These are phyloP conservation scores for Microplitis deprimator DNA, from an alignment of 2,888 invertebrate species.

Conservation along the genomic window DNA sequence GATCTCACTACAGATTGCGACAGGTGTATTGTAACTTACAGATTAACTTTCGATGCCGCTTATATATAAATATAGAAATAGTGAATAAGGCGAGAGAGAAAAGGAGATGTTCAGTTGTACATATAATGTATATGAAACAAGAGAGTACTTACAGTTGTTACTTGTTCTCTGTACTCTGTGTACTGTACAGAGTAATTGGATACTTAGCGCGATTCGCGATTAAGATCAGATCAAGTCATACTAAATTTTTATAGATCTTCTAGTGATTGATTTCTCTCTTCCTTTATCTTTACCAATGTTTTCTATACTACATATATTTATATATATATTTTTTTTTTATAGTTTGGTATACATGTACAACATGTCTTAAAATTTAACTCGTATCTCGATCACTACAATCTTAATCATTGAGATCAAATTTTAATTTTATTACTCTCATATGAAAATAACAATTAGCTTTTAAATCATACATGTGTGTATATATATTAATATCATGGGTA, in stretches of 20 bases:
- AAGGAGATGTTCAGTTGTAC: not conserved
- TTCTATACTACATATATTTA: not conserved
- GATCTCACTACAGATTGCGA: not conserved
- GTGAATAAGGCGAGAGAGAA: not conserved
- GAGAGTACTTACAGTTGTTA: constrained; percentile 24
- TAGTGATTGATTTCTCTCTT: constrained; percentile 38
- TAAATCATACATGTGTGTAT: constrained; percentile 30
- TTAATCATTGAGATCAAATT: constrained; percentile 9
- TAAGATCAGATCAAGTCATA: constrained; percentile 37
- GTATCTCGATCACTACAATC: constrained; percentile 22
- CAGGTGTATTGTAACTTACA: not conserved
- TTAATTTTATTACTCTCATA: constrained; percentile 2
- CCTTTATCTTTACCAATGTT: not conserved
- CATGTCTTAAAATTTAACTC: not conserved
- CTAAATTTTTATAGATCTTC: constrained; percentile 13
- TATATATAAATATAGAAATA: not conserved
- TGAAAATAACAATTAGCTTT: constrained; percentile 37
- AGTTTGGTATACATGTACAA: not conserved
- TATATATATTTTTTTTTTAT: not conserved
- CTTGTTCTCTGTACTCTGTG: constrained; percentile 3
- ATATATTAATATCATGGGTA: not conserved
- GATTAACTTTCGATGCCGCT: not conserved
- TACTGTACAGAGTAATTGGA: constrained; percentile 34
- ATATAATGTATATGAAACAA: constrained; percentile 32
- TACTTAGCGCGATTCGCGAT: constrained; percentile 40